Conservation (phyloP, 2,888 invertebrate genomes). For the Lasioglossum pauxillum region DNA sequence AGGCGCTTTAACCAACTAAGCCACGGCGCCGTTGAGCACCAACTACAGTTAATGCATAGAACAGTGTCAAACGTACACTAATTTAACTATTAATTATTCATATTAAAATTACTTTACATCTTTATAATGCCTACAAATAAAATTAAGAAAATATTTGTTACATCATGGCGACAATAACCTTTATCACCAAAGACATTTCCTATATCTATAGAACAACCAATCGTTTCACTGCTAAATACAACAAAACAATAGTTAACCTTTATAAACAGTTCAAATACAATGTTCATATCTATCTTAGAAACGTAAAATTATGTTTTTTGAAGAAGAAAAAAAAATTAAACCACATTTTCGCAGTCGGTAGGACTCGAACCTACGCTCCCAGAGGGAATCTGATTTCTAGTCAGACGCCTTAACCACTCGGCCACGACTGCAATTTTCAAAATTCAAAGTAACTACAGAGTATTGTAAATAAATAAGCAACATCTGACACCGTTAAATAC, state of each 20-base stretch:
- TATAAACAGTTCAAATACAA: neutral
- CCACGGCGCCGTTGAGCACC: slow-evolving; percentile 90
- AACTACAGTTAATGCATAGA: slow-evolving; percentile 91
- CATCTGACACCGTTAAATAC: neutral
- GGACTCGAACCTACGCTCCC: slow-evolving; percentile 96
- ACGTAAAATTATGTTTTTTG: neutral
- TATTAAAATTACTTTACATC: neutral
- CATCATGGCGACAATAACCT: neutral
- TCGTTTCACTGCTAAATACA: neutral
- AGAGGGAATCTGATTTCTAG: slow-evolving; percentile 96
- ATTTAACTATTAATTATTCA: neutral
- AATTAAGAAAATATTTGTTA: neutral
- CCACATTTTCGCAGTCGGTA: slow-evolving; percentile 89
- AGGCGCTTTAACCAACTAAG: slow-evolving; percentile 93
- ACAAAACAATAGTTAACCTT: neutral
- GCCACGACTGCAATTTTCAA: slow-evolving; percentile 89
- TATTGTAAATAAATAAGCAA: neutral
- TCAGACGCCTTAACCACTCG: slow-evolving; percentile 96
- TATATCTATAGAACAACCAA: neutral
- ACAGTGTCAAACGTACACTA: slow-evolving; percentile 86
- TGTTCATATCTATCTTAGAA: neutral
- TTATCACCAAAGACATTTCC: neutral
- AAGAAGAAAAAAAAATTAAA: neutral
- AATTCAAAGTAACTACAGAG: neutral
- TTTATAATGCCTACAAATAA: neutral